Evolutionary conservation across 1,140 invertebrate genomes (phyloP).

Genomic region (Aphis craccivora): DNA sequence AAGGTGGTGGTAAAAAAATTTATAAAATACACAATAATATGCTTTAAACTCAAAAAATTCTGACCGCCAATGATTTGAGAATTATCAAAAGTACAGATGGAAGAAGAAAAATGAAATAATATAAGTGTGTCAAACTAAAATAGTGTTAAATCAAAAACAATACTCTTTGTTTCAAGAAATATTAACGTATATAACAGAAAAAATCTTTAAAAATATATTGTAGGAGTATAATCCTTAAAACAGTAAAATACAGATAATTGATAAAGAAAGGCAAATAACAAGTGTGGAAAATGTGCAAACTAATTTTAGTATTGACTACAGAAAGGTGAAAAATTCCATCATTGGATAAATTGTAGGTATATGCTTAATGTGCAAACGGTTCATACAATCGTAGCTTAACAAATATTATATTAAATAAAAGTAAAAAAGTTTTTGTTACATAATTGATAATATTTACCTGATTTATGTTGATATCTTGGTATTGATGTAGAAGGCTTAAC

Average conservation of each 20-base stretch:
- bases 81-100: background rate
- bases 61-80: background rate
- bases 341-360: no score
- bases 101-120: background rate
- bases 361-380: no score
- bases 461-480: conserved; percentile 42
- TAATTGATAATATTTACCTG: conserved; percentile 2
- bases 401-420: background rate
- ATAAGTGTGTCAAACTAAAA: background rate
- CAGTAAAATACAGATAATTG: no score
- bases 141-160: background rate
- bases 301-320: background rate
- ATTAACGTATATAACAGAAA: background rate
- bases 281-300: no score
- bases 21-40: no score
- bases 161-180: background rate
- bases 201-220: background rate
- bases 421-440: background rate
- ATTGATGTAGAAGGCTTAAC: conserved; percentile 40
- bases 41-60: no score
- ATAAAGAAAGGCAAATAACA: no score
- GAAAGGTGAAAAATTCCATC: background rate
- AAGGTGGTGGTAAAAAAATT: no score
- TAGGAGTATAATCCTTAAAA: background rate
- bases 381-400: background rate